A percentile compares a stretch with the other conserved stretches of the same genome.
Evolutionary conservation across 2,888 invertebrate species (phyloP).

Genomic region (Dione vanillae): DNA sequence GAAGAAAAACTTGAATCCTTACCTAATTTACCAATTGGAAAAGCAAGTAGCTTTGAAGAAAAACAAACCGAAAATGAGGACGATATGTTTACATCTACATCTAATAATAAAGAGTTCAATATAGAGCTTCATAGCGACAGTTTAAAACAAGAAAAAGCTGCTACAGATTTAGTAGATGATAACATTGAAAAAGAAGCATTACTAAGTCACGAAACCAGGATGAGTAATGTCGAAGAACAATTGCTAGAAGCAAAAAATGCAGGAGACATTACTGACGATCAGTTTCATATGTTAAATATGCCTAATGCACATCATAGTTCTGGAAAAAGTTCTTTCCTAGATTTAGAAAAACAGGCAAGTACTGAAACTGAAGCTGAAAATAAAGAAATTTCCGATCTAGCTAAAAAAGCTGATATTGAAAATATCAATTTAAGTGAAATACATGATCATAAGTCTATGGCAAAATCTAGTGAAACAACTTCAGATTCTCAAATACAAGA

Average conservation of each 20-base stretch:
- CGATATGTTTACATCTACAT: constrained; percentile 46
- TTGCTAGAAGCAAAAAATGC: constrained; percentile 12
- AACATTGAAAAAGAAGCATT: constrained; percentile 18
- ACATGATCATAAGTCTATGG: constrained; percentile 8
- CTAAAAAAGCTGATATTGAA: constrained; percentile 15
- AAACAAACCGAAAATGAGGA: constrained; percentile 22
- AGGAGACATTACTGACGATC: background rate
- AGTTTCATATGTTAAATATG: background rate
- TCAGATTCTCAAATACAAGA: constrained; percentile 19
- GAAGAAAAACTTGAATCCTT: background rate
- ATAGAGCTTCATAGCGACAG: constrained; percentile 47
- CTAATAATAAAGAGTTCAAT: constrained; percentile 46
- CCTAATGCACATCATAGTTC: background rate
- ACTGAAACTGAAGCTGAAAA: constrained; percentile 16
- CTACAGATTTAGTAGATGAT: constrained; percentile 4
- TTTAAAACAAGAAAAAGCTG: constrained; percentile 41
- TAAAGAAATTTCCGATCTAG: background rate
- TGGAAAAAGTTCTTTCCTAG: constrained; percentile 10
- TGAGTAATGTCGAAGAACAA: background rate
- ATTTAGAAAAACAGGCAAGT: background rate
- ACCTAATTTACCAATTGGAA: background rate
- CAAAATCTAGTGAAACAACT: constrained; percentile 17
- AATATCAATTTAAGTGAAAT: constrained; percentile 3
- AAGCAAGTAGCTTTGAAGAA: constrained; percentile 7
- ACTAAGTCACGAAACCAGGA: background rate